Percentiles rank a stretch among this genome's conserved stretches.
These are phyloP conservation scores for Batillaria attramentaria DNA, from an alignment of 1,140 invertebrate species.

Conservation along the genomic window DNA sequence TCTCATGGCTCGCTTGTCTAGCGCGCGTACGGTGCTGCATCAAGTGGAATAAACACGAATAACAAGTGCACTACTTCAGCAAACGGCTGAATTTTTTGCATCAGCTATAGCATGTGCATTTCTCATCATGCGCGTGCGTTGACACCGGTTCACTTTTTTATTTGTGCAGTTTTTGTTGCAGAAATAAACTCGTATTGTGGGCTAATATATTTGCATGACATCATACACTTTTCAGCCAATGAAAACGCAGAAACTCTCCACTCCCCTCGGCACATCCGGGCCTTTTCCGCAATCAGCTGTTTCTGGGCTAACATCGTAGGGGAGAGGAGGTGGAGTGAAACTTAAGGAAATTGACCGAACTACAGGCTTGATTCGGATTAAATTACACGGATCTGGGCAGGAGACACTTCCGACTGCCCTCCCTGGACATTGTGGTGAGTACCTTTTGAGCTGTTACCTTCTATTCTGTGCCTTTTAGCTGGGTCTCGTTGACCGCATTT, in stretches of 20 bases:
- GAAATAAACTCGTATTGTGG: no score
- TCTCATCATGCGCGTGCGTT: no score
- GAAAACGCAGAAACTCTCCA: background rate
- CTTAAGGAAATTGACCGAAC: background rate
- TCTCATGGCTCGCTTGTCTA: no score
- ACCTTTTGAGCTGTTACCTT: background rate
- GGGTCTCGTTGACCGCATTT: background rate
- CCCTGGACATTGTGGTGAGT: background rate
- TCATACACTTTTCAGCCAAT: slow-evolving; percentile 11
- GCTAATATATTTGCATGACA: slow-evolving; percentile 9
- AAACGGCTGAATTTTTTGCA: no score
- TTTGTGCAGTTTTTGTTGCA: no score
- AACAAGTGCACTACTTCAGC: no score
- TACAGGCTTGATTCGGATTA: background rate
- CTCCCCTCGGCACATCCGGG: slow-evolving; percentile 19
- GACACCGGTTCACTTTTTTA: no score
- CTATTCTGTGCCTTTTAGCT: no score
- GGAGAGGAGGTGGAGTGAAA: slow-evolving; percentile 23
- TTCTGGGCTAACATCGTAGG: slow-evolving; percentile 14
- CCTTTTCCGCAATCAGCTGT: slow-evolving; percentile 27
- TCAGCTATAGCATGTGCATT: no score
- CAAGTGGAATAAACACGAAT: no score
- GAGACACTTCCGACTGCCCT: background rate
- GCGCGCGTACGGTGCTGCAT: no score
- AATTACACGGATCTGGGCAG: background rate